Evolutionary conservation across 2,797 vertebrate species (phyloP), one percentile per base, ranked within the genome.

Genomic region (Sphenodon punctatus): DNA sequence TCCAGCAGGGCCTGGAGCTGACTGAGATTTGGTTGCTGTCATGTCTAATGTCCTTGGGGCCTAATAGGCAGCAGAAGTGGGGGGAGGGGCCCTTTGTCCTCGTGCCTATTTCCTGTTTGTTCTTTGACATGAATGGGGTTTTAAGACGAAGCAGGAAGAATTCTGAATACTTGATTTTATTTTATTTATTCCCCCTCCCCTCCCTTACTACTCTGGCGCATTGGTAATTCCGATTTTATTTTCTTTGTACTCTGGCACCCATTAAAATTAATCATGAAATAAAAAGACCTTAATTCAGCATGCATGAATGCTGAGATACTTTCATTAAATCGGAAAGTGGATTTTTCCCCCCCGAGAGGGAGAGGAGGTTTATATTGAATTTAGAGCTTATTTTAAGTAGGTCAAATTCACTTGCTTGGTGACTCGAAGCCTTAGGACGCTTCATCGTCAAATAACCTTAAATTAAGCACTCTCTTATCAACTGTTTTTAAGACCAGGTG

Each of bases 91-190:
- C 79, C 93, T 90, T 80, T 83, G 80, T 92, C 90, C 92, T 93
- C 92, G 90, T 71, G 78, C 85, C 79, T 88, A 60, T 84, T 87
- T 90, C 90, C 89, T 89, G 88, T 88, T 86, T 91, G 87, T 91
- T 86, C 88, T 90, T 80, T 41, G 1, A 80, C 67, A 86, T 90
- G 85, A 86, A 84, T 88, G 84, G 14, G 86, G 17, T 74, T 90
- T 91, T 85, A 78, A 82, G 86, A 89, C 86, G 81, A 82, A 79
- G 74, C 90, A 82, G 85, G 86, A 39, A 79, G 87, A 88, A 83
- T 89, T 87, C 77, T 85, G 86, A 88, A 79, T 75, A 42, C 81
- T 51, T 49, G 55, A 59, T 73, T 91, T 90, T 92, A 9, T 55
- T 32, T 14, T n/a, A n/a, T n/a, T n/a, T n/a, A n/a, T 45, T 41